These are phyloP conservation scores for Microctenopoma stevenorrisi DNA, from an alignment of 2,797 vertebrate genomes.

Conservation along the genomic window DNA sequence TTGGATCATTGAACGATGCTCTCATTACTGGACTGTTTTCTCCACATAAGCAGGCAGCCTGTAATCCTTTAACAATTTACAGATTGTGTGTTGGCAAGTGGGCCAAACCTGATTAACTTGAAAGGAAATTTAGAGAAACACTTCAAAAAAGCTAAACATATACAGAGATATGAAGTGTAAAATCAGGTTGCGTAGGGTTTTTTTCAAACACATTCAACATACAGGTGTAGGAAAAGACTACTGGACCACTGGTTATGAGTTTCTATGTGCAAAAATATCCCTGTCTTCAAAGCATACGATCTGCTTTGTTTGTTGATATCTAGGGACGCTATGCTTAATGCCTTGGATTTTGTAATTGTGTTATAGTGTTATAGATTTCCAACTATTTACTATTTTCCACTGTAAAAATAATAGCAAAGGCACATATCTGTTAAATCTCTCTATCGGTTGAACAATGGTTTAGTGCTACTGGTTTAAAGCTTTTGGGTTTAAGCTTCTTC, in stretches of 20 bases:
- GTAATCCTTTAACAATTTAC: constrained; percentile 72
- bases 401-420: constrained; percentile 22
- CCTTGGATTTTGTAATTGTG: background rate
- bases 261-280: background rate
- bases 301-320: background rate
- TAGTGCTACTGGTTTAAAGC: constrained; percentile 16
- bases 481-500: constrained; percentile 10
- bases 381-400: background rate
- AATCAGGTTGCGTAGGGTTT: background rate
- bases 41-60: constrained; percentile 41
- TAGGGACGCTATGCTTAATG: background rate
- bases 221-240: background rate
- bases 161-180: constrained; percentile 18
- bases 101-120: constrained; percentile 56
- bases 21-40: constrained; percentile 58
- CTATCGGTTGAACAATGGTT: constrained; percentile 40
- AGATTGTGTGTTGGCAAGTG: constrained; percentile 64
- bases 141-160: constrained; percentile 45
- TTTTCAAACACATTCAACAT: background rate
- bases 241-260: background rate
- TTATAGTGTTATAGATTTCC: background rate
- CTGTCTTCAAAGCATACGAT: background rate
- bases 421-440: constrained; percentile 28
- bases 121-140: constrained; percentile 37
- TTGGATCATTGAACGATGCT: constrained; percentile 29